A percentile compares a stretch with the other conserved stretches of the same genome.
phyloP scores from a whole-genome alignment of 2,113 vertebrate genomes.

The Thomomys bottae region DNA sequence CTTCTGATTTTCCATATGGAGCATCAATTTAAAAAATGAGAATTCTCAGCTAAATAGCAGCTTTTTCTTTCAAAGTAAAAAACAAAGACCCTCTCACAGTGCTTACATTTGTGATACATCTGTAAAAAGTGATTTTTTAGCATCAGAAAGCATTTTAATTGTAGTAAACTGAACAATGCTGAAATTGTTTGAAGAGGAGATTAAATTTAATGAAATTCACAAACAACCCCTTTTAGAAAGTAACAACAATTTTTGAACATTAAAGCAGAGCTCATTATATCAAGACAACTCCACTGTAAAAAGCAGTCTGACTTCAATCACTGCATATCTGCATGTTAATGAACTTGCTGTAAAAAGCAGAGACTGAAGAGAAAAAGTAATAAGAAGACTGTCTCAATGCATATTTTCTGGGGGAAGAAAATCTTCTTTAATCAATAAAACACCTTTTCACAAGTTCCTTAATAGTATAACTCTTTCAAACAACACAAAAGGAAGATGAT shows the following conservation, averaged over 20 bases:
- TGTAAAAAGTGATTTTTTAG: slow-evolving; percentile 83
- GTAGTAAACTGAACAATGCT: slow-evolving; percentile 88
- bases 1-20: slow-evolving; percentile 79
- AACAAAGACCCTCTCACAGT: slow-evolving; percentile 75
- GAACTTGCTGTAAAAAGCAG: slow-evolving; percentile 86
- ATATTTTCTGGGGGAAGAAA: slow-evolving; percentile 76
- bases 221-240: slow-evolving; percentile 90
- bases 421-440: slow-evolving; percentile 87
- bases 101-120: slow-evolving; percentile 81
- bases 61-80: slow-evolving; percentile 81
- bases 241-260: slow-evolving; percentile 91
- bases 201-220: slow-evolving; percentile 91
- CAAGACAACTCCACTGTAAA: slow-evolving; percentile 88
- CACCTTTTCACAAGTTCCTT: slow-evolving; percentile 85
- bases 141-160: slow-evolving; percentile 86
- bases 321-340: slow-evolving; percentile 90
- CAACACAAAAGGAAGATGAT: slow-evolving; percentile 88
- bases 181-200: slow-evolving; percentile 88
- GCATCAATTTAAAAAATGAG: slow-evolving; percentile 82
- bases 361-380: slow-evolving; percentile 80
- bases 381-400: slow-evolving; percentile 82
- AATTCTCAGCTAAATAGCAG: slow-evolving; percentile 81
- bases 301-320: slow-evolving; percentile 89
- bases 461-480: slow-evolving; percentile 87
- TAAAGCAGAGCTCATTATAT: slow-evolving; percentile 91